Base-by-base conservation (phyloP, 2,888 invertebrate genomes). In the Sinelater perroti region DNA sequence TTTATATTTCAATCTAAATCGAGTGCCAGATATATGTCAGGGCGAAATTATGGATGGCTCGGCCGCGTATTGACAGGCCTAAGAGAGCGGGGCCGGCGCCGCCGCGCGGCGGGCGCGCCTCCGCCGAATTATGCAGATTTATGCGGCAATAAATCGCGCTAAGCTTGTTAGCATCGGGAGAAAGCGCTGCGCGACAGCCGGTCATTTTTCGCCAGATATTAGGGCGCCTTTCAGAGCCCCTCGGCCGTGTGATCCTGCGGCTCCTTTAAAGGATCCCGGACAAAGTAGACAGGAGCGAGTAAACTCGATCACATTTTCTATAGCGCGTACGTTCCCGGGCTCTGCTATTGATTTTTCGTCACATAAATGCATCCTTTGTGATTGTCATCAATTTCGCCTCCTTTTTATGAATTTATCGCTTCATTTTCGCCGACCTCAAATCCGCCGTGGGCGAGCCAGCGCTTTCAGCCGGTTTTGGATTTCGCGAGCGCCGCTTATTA, bases 201-300 rank as follows among this genome's bases (percentile, higher is more conserved):
- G 47, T 46, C 52, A 60, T 55, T 51, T 55, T 60, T 60, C 30
- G 7, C 20, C 13, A 52, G 46, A 56, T 56, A 52, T 60, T 42
- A 56, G 47, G 55, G 51, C 52, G 16, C 35, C 50, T 79, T 79
- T 78, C 77, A 76, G 76, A 79, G 77, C 80, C 79, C 79, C 75
- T 75, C 76, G 79, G 77, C 77, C 71, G 73, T 69, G 61, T 62
- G 62, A 65, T 65, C 58, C 58, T 51, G 56, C 56, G 63, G 60
- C 59, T 59, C 57, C 60, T 65, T 65, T 60, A 65, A 63, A 63
- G 62, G 58, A 55, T 56, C 56, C 38, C 30, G 42, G 52, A 51
- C 54, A 60, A 60, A 55, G 55, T 51, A 55, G 55, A 60, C 45
- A 55, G 49, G 56, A 56, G 59, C 50, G 45, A 55, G 45, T 60